Evolutionary conservation across 2,888 invertebrate species (phyloP).

Genomic region (Amblyteles armatorius): DNA sequence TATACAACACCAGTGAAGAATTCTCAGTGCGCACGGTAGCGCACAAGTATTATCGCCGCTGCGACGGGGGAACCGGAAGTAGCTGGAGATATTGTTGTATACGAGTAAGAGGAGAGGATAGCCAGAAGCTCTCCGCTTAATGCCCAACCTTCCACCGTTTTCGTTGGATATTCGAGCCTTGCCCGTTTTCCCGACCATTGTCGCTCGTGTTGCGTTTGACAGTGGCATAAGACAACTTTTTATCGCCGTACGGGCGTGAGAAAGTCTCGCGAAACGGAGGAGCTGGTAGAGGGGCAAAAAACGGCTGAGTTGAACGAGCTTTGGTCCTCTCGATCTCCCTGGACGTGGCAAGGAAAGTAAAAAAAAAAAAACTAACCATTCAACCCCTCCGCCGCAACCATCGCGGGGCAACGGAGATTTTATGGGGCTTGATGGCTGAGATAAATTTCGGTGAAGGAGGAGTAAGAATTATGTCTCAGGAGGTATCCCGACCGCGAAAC

Average conservation of each 20-base stretch:
- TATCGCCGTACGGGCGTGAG: slow-evolving; percentile 45
- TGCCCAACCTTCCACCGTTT: slow-evolving; percentile 49
- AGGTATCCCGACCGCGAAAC: slow-evolving; percentile 11
- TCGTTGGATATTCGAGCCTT: slow-evolving; percentile 40
- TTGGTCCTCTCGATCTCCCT: slow-evolving; percentile 32
- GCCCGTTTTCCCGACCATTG: slow-evolving; percentile 45
- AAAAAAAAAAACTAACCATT: slow-evolving; percentile 15
- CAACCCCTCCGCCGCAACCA: slow-evolving; percentile 34
- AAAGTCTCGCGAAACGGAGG: slow-evolving; percentile 14
- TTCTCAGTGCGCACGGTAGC: slow-evolving; percentile 1
- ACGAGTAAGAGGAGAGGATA: slow-evolving; percentile 21
- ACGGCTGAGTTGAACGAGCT: neutral
- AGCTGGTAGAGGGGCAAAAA: neutral
- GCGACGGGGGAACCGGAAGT: slow-evolving; percentile 38
- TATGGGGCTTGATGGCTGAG: slow-evolving; percentile 38
- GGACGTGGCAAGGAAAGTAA: neutral
- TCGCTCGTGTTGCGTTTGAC: slow-evolving; percentile 59
- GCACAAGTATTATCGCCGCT: slow-evolving; percentile 29
- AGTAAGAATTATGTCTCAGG: slow-evolving; percentile 24
- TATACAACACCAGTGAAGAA: slow-evolving; percentile 20
- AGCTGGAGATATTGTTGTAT: slow-evolving; percentile 45
- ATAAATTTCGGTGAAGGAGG: slow-evolving; percentile 31
- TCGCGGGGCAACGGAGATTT: slow-evolving; percentile 51
- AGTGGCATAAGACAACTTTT: slow-evolving; percentile 64
- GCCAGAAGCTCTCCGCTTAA: slow-evolving; percentile 50